Evolutionary conservation across 2,888 invertebrate genomes (phyloP).

Genomic region (Achlya flavicornis): DNA sequence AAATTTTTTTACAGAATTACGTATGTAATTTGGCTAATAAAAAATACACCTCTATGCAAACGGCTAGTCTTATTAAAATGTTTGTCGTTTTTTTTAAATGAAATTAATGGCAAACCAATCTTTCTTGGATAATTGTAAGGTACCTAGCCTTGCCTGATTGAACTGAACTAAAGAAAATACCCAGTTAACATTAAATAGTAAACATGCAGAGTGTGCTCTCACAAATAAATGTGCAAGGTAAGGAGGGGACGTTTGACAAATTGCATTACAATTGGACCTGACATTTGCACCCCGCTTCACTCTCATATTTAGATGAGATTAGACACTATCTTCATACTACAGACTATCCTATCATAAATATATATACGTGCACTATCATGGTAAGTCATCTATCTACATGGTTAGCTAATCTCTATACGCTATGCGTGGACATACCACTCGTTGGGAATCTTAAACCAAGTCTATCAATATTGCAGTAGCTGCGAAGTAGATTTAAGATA

Average conservation of each 20-base stretch:
- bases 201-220: not conserved
- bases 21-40: too few species aligned
- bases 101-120: too few species aligned
- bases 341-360: not conserved
- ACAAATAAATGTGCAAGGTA: constrained; percentile 5
- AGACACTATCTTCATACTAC: not conserved
- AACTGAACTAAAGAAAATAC: too few species aligned
- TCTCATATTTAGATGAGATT: constrained; percentile 13
- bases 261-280: constrained; percentile 51
- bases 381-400: not conserved
- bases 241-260: constrained; percentile 48
- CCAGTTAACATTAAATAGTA: too few species aligned
- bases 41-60: too few species aligned
- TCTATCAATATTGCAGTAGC: not conserved
- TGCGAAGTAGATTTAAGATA: not conserved
- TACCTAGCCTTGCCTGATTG: too few species aligned
- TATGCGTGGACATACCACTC: not conserved
- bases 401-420: not conserved
- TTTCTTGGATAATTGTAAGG: too few species aligned
- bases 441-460: not conserved
- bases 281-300: constrained; percentile 32
- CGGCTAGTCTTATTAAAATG: too few species aligned
- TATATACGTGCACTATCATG: too few species aligned
- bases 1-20: not conserved
- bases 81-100: too few species aligned